Evolutionary conservation across 2,888 invertebrate species (phyloP).

Genomic region (Drosophila testacea): DNA sequence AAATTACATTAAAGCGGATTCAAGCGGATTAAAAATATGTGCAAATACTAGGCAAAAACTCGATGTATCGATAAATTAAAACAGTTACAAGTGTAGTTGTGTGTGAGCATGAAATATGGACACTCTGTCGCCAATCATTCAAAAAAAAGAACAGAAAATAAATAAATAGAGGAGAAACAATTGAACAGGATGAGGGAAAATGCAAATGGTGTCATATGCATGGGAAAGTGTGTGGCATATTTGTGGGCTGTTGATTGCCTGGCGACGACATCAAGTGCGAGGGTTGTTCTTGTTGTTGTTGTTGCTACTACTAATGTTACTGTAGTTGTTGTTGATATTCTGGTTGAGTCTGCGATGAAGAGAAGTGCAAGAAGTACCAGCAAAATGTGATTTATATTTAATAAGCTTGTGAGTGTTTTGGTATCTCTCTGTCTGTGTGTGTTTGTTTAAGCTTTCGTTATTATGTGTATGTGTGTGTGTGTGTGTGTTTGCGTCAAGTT

Average conservation of each 20-base stretch:
- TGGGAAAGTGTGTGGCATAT: slow-evolving; percentile 17
- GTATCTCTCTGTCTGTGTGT: slow-evolving; percentile 23
- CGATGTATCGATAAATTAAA: slow-evolving; percentile 7
- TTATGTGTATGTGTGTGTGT: slow-evolving; percentile 10
- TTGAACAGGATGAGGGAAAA: slow-evolving; percentile 7
- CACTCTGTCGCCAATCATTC: slow-evolving; percentile 23
- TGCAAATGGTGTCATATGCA: slow-evolving; percentile 30
- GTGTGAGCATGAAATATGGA: slow-evolving; percentile 15
- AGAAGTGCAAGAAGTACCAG: slow-evolving; percentile 6
- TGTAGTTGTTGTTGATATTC: slow-evolving; percentile 8
- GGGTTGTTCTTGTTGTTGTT: slow-evolving; percentile 18
- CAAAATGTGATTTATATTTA: slow-evolving; percentile 59
- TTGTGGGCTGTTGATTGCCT: slow-evolving; percentile 49
- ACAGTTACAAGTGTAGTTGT: slow-evolving; percentile 1
- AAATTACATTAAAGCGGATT: not conserved
- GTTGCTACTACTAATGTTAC: slow-evolving; percentile 5
- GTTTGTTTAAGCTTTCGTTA: slow-evolving; percentile 41
- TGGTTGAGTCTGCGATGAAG: not conserved
- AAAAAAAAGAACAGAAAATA: not conserved
- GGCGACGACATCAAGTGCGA: slow-evolving; percentile 34
- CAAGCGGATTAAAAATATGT: not conserved
- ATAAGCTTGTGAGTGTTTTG: slow-evolving; percentile 51
- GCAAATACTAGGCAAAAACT: not conserved
- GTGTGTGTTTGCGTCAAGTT: slow-evolving; percentile 31
- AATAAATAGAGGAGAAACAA: not conserved